Percentiles rank a stretch among this genome's conserved stretches.
These are phyloP conservation scores for Cecidostiba fungosa DNA, from an alignment of 2,888 invertebrate species.

Conservation along the genomic window DNA sequence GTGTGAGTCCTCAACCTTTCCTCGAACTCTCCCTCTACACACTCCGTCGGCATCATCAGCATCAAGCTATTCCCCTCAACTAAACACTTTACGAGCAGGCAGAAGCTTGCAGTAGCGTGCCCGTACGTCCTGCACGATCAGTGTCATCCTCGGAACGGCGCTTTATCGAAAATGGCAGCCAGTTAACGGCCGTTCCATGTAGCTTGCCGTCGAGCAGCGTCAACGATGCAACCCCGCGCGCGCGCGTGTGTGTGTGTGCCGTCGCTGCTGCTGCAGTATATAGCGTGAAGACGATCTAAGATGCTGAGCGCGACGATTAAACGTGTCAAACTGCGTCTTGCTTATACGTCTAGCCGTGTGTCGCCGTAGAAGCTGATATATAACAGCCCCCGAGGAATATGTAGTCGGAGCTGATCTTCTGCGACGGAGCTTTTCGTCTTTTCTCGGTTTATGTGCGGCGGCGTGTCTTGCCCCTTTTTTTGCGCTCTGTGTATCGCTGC, in stretches of 20 bases:
- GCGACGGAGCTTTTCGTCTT: constrained; percentile 30
- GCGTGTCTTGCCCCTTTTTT: background rate
- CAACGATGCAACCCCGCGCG: background rate
- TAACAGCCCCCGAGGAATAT: constrained; percentile 34
- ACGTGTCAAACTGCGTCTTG: constrained; percentile 65
- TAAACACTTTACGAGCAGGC: constrained; percentile 80
- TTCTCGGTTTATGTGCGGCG: background rate
- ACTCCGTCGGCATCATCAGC: constrained; percentile 64
- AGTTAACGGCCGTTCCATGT: constrained; percentile 74
- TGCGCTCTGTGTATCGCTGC: background rate
- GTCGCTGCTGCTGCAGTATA: too few relatives aligned
- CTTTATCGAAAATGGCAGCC: constrained; percentile 79
- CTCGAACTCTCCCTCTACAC: constrained; percentile 5
- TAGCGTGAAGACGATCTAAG: constrained; percentile 50
- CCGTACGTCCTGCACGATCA: constrained; percentile 78
- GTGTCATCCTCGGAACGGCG: constrained; percentile 75
- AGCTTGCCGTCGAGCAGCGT: constrained; percentile 49
- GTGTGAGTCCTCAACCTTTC: background rate
- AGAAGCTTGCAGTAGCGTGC: constrained; percentile 65
- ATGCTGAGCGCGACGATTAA: constrained; percentile 65
- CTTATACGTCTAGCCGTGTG: constrained; percentile 57
- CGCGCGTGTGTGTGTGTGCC: background rate
- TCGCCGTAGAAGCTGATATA: background rate
- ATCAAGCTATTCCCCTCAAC: constrained; percentile 76
- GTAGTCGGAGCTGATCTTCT: constrained; percentile 6